These are phyloP conservation scores for Ancistrus triradiatus DNA, from an alignment of 2,113 vertebrate species.

Conservation along the genomic window DNA sequence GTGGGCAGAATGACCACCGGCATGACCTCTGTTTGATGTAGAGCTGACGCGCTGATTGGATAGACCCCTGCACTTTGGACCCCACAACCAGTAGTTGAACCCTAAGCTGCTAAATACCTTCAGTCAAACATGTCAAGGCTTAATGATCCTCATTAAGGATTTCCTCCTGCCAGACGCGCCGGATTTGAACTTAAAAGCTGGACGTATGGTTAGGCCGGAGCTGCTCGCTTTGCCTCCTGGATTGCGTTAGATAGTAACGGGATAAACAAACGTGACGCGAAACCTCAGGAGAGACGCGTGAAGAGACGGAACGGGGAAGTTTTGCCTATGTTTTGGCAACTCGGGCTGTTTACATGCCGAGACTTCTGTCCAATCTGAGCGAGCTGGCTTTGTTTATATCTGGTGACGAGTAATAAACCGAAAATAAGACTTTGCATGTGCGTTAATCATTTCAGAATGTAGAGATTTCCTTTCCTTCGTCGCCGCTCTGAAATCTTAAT, in stretches of 20 bases:
- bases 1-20: conserved; percentile 25
- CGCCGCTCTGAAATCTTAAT: too few species aligned
- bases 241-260: background rate
- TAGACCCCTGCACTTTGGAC: conserved; percentile 49
- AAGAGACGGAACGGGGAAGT: background rate
- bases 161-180: conserved; percentile 55
- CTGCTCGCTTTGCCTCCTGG: too few species aligned
- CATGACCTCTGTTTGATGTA: conserved; percentile 52
- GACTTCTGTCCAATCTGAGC: too few species aligned
- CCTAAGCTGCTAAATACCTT: conserved; percentile 53
- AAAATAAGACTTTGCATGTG: too few species aligned
- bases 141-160: conserved; percentile 65
- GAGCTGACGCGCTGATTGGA: conserved; percentile 61
- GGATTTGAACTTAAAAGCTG: conserved; percentile 26
- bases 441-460: too few species aligned
- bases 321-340: conserved; percentile 10
- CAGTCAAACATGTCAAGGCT: conserved; percentile 66
- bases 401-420: too few species aligned
- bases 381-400: too few species aligned
- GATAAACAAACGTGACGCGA: conserved; percentile 8
- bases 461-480: too few species aligned
- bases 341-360: too few species aligned
- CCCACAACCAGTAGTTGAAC: conserved; percentile 54
- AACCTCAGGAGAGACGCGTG: background rate
- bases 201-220: background rate